A percentile compares a stretch with the other conserved stretches of the same genome.
These are phyloP conservation scores for Halcyon malimbica DNA, from an alignment of 2,113 vertebrate species.

Conservation along the genomic window DNA sequence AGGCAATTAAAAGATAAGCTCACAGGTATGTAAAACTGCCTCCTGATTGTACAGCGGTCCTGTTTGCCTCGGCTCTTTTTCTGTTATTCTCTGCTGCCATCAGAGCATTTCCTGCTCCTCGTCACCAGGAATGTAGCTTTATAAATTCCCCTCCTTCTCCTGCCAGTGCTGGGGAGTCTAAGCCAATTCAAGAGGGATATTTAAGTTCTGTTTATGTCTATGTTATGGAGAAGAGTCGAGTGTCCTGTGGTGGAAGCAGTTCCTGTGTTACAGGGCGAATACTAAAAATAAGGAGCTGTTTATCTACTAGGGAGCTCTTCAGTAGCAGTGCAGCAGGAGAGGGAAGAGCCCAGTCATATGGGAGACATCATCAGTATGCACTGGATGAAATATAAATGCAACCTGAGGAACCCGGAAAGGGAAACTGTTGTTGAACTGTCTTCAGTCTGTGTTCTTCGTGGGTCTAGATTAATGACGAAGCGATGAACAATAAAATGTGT, in stretches of 20 bases:
- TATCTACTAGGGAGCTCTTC: background rate
- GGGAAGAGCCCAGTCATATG: background rate
- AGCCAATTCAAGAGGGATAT: background rate
- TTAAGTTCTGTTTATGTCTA: background rate
- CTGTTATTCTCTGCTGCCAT: background rate
- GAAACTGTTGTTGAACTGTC: background rate
- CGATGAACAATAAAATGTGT: background rate
- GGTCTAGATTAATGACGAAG: background rate
- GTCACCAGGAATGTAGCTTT: background rate
- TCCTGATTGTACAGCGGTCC: background rate
- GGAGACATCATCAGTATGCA: background rate
- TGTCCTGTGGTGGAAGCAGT: accelerated
- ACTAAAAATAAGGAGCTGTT: background rate
- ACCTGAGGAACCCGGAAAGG: background rate
- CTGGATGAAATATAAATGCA: background rate
- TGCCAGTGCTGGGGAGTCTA: background rate
- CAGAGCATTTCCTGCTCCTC: background rate
- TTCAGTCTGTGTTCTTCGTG: background rate
- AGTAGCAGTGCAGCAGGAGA: background rate
- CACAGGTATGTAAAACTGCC: background rate
- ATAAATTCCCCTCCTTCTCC: background rate
- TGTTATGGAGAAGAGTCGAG: background rate
- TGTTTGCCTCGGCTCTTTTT: background rate
- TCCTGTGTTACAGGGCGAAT: background rate
- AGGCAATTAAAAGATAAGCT: constrained; percentile 14